Conservation (phyloP, 2,113 vertebrate genomes). For the Megaptera novaeangliae region DNA sequence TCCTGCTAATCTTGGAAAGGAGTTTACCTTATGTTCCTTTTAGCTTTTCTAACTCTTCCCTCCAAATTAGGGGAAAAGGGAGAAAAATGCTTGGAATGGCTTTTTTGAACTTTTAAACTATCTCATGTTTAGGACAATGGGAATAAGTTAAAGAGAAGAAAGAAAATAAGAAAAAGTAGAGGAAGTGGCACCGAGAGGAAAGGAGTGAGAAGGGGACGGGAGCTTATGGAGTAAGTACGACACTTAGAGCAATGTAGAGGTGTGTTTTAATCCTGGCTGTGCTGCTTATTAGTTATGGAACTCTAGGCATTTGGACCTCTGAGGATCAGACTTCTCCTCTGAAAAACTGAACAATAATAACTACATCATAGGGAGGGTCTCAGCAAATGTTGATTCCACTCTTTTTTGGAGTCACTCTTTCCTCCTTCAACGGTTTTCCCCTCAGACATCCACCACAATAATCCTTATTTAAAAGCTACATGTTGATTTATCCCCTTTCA, state of each 20-base stretch:
- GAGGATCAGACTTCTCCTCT: neutral
- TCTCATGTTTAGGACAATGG: neutral
- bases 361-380: neutral
- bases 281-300: neutral
- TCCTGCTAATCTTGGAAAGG: slow-evolving; percentile 17
- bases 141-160: neutral
- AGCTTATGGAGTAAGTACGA: neutral
- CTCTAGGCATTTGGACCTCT: neutral
- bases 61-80: neutral
- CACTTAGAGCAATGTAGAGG: neutral
- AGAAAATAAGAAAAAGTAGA: neutral
- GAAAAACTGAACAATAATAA: neutral
- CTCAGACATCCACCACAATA: neutral
- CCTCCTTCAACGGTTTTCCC: neutral
- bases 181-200: neutral
- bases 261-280: neutral
- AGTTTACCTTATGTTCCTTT: slow-evolving; percentile 4
- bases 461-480: neutral
- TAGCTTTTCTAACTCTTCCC: slow-evolving; percentile 14
- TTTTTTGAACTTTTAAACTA: neutral
- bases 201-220: neutral
- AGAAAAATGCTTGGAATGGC: neutral
- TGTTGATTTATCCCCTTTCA: neutral
- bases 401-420: neutral
- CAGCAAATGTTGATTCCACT: neutral